phyloP scores from a whole-genome alignment of 2,113 vertebrate genomes.

The Leptobrachium ailaonicum region DNA sequence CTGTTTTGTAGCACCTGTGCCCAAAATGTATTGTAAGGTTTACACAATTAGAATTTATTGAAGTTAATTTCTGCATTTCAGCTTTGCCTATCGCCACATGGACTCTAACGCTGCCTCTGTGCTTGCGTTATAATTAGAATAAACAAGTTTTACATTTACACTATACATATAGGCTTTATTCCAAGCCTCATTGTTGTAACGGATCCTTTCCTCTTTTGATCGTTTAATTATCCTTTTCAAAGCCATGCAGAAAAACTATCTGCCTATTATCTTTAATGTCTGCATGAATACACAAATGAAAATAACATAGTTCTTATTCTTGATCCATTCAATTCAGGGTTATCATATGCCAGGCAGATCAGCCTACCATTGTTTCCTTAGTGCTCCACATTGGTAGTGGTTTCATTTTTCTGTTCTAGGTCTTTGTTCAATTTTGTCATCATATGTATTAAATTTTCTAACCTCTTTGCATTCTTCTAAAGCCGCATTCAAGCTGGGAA shows the following conservation, averaged over 20 bases:
- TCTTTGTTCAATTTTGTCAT: conserved; percentile 47
- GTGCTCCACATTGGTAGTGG: conserved; percentile 35
- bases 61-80: no score
- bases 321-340: conserved; percentile 26
- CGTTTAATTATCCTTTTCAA: conserved; percentile 40
- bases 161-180: neutral
- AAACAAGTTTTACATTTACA: conserved; percentile 8
- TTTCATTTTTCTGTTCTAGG: conserved; percentile 35
- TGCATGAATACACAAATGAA: conserved; percentile 45
- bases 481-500: conserved; percentile 22
- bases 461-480: conserved; percentile 38
- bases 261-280: conserved; percentile 39
- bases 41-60: no score
- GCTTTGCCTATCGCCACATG: no score
- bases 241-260: conserved; percentile 43
- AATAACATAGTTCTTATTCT: conserved; percentile 45
- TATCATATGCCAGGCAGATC: conserved; percentile 47
- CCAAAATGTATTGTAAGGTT: no score
- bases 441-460: conserved; percentile 47
- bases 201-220: conserved; percentile 23
- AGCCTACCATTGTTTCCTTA: conserved; percentile 28
- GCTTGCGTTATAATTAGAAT: conserved; percentile 19
- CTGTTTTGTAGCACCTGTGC: no score
- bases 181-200: neutral
- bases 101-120: no score